These are phyloP conservation scores for Pagrus major DNA, from an alignment of 2,113 vertebrate genomes.

Conservation along the genomic window DNA sequence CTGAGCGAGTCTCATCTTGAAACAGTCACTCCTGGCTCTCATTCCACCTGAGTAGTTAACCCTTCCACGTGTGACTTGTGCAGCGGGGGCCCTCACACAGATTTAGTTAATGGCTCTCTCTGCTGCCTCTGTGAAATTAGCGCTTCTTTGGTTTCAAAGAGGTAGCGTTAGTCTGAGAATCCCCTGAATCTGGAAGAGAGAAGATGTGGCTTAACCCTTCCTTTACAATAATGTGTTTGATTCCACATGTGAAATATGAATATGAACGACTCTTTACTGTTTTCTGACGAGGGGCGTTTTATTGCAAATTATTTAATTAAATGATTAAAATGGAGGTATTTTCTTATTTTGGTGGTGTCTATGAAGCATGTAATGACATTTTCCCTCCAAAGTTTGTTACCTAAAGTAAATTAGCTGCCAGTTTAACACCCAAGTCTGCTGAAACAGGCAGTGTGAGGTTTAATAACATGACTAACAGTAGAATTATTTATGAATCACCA, in stretches of 20 bases:
- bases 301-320: not conserved
- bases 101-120: slow-evolving; percentile 55
- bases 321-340: not conserved
- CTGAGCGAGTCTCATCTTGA: slow-evolving; percentile 36
- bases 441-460: not conserved
- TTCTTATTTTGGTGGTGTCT: not conserved
- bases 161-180: slow-evolving; percentile 1
- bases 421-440: not conserved
- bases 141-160: slow-evolving; percentile 55
- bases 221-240: not conserved
- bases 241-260: not conserved
- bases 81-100: slow-evolving; percentile 36
- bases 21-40: slow-evolving; percentile 58
- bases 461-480: not conserved
- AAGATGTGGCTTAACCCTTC: slow-evolving; percentile 7
- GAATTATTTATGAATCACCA: not conserved
- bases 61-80: slow-evolving; percentile 40
- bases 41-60: slow-evolving; percentile 56
- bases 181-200: slow-evolving; percentile 1
- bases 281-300: not conserved
- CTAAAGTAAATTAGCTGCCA: not conserved
- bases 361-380: not conserved
- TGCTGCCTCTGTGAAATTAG: slow-evolving; percentile 41
- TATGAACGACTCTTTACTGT: not conserved
- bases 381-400: not conserved